phyloP scores from a whole-genome alignment of 2,888 invertebrate genomes.

The Drosophila peninsularis region DNA sequence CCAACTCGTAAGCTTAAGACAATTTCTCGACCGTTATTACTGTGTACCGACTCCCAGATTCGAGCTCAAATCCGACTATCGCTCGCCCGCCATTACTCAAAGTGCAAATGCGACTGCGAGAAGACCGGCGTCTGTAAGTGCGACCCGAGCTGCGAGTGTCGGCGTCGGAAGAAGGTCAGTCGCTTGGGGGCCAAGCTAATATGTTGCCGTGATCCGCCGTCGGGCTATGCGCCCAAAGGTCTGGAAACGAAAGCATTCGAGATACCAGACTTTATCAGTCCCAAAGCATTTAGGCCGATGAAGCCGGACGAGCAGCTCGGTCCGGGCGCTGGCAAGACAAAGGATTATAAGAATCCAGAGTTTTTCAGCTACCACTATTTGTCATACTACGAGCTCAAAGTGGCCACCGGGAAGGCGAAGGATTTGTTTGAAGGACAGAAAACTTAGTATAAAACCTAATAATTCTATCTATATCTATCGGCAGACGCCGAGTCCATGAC shows the following conservation, averaged over 20 bases:
- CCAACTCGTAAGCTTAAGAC: not conserved
- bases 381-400: slow-evolving; percentile 39
- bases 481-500: not conserved
- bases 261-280: slow-evolving; percentile 32
- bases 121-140: slow-evolving; percentile 16
- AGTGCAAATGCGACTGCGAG: slow-evolving; percentile 12
- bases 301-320: slow-evolving; percentile 35
- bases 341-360: slow-evolving; percentile 58
- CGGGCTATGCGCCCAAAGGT: slow-evolving; percentile 10
- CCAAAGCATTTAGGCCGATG: slow-evolving; percentile 20
- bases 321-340: slow-evolving; percentile 44
- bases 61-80: not conserved
- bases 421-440: not conserved
- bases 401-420: slow-evolving; percentile 2
- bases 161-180: slow-evolving; percentile 7
- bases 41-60: not conserved
- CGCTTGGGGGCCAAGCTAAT: slow-evolving; percentile 10
- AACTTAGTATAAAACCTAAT: too few relatives aligned
- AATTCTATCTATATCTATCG: too few relatives aligned
- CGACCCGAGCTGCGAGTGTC: slow-evolving; percentile 17
- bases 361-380: slow-evolving; percentile 39
- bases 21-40: not conserved
- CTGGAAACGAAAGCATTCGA: slow-evolving; percentile 26
- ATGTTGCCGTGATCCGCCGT: slow-evolving; percentile 23
- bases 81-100: not conserved